Percentiles rank a stretch among this genome's conserved stretches.
Conservation (phyloP, 2,888 invertebrate genomes). For the Gandaritis pyraliata region DNA sequence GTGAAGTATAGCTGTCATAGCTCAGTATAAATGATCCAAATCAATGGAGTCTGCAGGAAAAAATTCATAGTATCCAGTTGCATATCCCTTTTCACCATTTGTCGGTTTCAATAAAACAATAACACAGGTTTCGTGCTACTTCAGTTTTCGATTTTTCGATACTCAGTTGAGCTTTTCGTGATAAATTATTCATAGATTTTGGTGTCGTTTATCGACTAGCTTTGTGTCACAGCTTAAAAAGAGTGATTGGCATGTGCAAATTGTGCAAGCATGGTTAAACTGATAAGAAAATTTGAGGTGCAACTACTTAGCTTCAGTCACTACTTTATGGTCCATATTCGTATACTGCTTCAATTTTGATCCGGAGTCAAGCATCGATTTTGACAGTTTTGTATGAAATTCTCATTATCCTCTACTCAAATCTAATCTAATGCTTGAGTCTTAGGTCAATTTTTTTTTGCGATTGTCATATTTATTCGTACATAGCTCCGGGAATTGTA, state of each 20-base stretch:
- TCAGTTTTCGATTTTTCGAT: constrained; percentile 39
- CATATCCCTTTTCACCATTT: constrained; percentile 23
- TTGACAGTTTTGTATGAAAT: too few species aligned
- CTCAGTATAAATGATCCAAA: too few species aligned
- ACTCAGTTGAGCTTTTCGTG: constrained; percentile 39
- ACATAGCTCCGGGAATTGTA: too few species aligned
- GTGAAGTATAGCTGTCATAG: too few species aligned
- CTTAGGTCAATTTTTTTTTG: too few species aligned
- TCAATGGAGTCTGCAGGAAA: too few species aligned
- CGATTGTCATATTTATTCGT: too few species aligned
- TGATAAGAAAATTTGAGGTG: neutral
- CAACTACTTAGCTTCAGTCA: neutral
- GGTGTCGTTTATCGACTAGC: constrained; percentile 36
- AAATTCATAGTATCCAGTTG: neutral
- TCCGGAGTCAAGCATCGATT: too few species aligned
- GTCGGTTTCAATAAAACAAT: constrained; percentile 34
- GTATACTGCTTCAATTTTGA: too few species aligned
- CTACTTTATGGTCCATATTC: too few species aligned
- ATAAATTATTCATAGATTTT: constrained; percentile 45
- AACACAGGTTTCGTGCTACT: constrained; percentile 38
- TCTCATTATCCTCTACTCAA: too few species aligned
- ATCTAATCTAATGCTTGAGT: too few species aligned
- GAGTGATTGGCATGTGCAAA: constrained; percentile 12
- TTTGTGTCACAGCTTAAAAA: constrained; percentile 26
- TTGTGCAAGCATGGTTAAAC: neutral